These are phyloP conservation scores for Rhineura floridana DNA, from an alignment of 2,113 vertebrate genomes.

Conservation along the genomic window DNA sequence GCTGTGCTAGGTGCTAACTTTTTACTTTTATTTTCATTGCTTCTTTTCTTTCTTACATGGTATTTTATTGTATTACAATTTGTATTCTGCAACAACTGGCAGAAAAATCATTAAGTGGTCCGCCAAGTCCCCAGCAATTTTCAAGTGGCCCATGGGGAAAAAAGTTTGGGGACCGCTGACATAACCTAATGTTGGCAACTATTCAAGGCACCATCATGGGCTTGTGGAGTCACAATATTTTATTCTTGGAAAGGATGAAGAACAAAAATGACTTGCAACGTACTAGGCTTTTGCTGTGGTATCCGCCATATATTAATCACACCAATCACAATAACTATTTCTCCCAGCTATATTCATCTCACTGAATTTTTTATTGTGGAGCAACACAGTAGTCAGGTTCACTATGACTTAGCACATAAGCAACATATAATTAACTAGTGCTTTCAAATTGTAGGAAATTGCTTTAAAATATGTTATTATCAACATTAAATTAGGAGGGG, in stretches of 20 bases:
- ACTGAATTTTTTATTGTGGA: not conserved
- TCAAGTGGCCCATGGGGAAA: too few relatives aligned
- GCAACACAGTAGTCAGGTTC: not conserved
- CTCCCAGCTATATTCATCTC: not conserved
- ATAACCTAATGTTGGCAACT: too few relatives aligned
- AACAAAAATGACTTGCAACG: not conserved
- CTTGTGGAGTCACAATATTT: not conserved
- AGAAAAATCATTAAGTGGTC: too few relatives aligned
- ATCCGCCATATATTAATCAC: too few relatives aligned
- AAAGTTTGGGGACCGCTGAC: too few relatives aligned
- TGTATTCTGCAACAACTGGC: too few relatives aligned
- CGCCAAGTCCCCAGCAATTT: too few relatives aligned
- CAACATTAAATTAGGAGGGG: too few relatives aligned
- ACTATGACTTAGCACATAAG: not conserved
- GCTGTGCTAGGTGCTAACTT: too few relatives aligned
- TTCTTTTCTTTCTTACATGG: too few relatives aligned
- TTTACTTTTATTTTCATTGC: too few relatives aligned
- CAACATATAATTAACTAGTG: not conserved
- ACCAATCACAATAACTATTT: not conserved
- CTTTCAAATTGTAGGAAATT: not conserved
- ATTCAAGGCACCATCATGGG: not conserved
- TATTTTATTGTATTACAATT: too few relatives aligned
- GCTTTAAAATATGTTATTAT: not conserved
- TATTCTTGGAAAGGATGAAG: not conserved
- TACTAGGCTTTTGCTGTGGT: not conserved